Evolutionary conservation across 2,113 vertebrate genomes (phyloP).

Genomic region (Cercocebus atys): DNA sequence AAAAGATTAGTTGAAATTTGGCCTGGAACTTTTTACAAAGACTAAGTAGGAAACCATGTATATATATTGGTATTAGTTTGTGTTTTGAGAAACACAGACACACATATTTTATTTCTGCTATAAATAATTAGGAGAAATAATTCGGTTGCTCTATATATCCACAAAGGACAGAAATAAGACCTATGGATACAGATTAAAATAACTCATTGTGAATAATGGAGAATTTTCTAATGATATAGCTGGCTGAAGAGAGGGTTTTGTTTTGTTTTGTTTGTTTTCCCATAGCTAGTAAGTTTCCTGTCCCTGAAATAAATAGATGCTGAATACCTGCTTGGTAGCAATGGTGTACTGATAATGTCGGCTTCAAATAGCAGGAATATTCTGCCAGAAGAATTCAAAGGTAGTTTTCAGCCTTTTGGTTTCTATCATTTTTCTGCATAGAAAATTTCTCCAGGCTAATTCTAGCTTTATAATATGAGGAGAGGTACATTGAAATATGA

Average conservation of each 20-base stretch:
- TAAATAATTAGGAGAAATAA: not conserved
- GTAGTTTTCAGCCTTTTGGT: not conserved
- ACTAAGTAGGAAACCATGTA: not conserved
- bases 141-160: not conserved
- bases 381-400: not conserved
- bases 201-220: not conserved
- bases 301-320: not conserved
- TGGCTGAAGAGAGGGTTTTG: not conserved
- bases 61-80: not conserved
- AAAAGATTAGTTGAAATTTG: not conserved
- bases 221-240: not conserved
- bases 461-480: not conserved
- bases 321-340: not conserved
- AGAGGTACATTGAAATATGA: not conserved
- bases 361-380: not conserved
- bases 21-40: not conserved
- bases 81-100: not conserved
- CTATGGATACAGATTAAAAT: not conserved
- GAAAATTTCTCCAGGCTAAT: not conserved
- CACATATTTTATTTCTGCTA: not conserved
- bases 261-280: not conserved
- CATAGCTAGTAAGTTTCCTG: not conserved
- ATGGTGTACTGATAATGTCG: not conserved
- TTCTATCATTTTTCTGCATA: not conserved
- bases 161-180: not conserved